phyloP scores from a whole-genome alignment of 2,888 invertebrate genomes.

The Lochmaea capreae region DNA sequence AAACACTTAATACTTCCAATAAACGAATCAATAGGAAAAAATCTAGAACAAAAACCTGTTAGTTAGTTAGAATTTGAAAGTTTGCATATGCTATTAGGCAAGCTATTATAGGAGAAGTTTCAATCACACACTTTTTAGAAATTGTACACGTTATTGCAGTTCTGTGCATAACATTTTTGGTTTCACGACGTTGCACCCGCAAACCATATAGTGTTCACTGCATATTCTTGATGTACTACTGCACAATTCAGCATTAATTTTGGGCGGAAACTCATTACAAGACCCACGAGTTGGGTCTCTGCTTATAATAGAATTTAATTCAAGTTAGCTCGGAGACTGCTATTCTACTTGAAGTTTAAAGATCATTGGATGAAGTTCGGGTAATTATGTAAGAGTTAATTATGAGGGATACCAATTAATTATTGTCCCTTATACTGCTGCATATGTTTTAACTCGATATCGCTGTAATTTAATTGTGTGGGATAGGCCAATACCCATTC shows the following conservation, averaged over 20 bases:
- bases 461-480: constrained; percentile 19
- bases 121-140: no score
- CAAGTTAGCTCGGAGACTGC: constrained; percentile 32
- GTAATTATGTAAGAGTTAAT: constrained; percentile 34
- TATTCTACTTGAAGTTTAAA: constrained; percentile 30
- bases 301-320: constrained; percentile 35
- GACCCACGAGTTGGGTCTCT: constrained; percentile 31
- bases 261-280: constrained; percentile 35
- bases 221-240: constrained; percentile 15
- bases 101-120: no score
- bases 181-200: background rate
- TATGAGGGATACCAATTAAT: constrained; percentile 36
- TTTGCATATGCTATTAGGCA: no score
- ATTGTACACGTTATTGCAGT: no score
- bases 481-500: background rate
- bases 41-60: no score
- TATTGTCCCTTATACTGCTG: constrained; percentile 27
- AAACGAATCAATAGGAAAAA: no score
- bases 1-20: no score
- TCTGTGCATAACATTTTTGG: no score
- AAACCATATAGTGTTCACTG: constrained; percentile 22
- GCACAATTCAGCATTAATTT: constrained; percentile 35
- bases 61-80: no score
- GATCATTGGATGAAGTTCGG: constrained; percentile 35
- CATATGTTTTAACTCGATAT: constrained; percentile 13